These are phyloP conservation scores for Perdita meconis DNA, from an alignment of 2,888 invertebrate species.

Conservation along the genomic window DNA sequence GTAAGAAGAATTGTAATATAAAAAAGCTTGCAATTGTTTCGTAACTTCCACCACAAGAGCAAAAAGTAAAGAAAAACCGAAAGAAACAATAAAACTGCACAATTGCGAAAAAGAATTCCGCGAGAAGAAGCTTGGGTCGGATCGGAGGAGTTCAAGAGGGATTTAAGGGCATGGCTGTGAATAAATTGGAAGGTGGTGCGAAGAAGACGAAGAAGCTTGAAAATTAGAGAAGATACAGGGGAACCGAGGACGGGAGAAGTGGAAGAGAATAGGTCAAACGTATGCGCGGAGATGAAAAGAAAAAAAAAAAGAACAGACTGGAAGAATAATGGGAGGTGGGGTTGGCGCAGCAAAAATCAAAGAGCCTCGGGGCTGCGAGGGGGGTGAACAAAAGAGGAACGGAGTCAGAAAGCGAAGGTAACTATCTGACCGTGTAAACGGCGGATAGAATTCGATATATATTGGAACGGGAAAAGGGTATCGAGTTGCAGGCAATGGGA, in stretches of 20 bases:
- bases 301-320: background rate
- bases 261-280: slow-evolving; percentile 28
- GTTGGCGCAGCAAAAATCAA: slow-evolving; percentile 5
- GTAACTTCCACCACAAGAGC: too few species aligned
- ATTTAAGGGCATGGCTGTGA: slow-evolving; percentile 14
- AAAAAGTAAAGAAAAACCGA: too few species aligned
- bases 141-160: slow-evolving; percentile 6
- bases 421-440: slow-evolving; percentile 48
- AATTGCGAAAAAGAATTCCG: background rate
- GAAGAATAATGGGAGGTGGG: background rate
- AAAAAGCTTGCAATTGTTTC: too few species aligned
- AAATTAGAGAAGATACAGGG: slow-evolving; percentile 28
- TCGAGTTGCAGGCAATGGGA: slow-evolving; percentile 65
- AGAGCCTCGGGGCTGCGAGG: slow-evolving; percentile 5
- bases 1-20: too few species aligned
- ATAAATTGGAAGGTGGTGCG: slow-evolving; percentile 13
- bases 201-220: background rate
- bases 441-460: slow-evolving; percentile 51
- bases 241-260: background rate
- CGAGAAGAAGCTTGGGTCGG: background rate
- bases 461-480: slow-evolving; percentile 54
- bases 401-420: slow-evolving; percentile 34
- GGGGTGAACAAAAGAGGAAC: slow-evolving; percentile 18
- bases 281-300: slow-evolving; percentile 25
- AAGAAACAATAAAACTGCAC: background rate